phyloP scores from a whole-genome alignment of 2,888 invertebrate species.

The Stenchaetothrips biformis region DNA sequence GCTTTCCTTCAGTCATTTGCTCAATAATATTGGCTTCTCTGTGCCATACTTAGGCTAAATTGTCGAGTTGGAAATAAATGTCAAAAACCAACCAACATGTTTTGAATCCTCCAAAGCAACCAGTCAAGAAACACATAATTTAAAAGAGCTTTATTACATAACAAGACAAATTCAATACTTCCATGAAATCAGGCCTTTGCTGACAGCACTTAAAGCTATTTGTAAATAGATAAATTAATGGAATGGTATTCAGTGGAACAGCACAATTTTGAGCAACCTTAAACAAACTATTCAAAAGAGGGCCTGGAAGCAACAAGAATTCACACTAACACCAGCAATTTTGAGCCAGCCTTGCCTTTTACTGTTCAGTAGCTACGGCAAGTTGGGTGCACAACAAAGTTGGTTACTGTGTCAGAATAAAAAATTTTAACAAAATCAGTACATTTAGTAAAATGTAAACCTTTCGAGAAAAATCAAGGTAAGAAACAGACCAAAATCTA shows the following conservation, averaged over 20 bases:
- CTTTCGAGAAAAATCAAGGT: background rate
- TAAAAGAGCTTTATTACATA: background rate
- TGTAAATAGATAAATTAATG: background rate
- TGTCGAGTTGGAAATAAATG: constrained; percentile 1
- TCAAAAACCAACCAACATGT: background rate
- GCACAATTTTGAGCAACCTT: background rate
- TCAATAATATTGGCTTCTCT: constrained; percentile 14
- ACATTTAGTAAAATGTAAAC: background rate
- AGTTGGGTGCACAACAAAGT: no score
- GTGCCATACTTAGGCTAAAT: background rate
- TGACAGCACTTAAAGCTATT: background rate
- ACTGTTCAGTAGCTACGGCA: no score
- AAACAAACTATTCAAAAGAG: background rate
- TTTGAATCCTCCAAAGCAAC: background rate
- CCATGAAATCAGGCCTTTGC: background rate
- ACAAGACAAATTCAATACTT: background rate
- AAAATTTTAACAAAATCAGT: background rate
- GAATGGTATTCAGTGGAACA: background rate
- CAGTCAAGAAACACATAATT: background rate
- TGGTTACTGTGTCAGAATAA: background rate
- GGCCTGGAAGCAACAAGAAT: background rate
- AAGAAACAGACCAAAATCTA: background rate
- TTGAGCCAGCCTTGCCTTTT: background rate
- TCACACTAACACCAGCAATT: background rate
- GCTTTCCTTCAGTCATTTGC: constrained; percentile 18